Evolutionary conservation across 1,140 invertebrate species (phyloP).

Genomic region (Bicyclus anynana): DNA sequence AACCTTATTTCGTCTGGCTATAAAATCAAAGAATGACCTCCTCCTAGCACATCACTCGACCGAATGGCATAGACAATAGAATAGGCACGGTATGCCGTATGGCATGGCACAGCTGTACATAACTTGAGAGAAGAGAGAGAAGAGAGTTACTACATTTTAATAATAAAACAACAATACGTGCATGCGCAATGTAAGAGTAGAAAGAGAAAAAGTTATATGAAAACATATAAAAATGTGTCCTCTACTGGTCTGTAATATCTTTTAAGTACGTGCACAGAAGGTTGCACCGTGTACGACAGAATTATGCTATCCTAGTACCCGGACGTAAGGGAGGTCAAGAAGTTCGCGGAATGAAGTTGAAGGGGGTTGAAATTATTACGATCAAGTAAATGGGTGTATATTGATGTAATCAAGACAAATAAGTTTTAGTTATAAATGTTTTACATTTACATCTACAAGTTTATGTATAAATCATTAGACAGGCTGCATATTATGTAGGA

Average conservation of each 20-base stretch:
- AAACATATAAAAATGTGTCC: neutral
- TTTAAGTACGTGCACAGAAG: neutral
- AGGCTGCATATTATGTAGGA: no score
- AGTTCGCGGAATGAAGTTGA: no score
- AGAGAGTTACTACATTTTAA: conserved; percentile 5
- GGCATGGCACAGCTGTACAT: no score
- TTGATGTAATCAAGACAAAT: no score
- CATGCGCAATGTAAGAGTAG: neutral
- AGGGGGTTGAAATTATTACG: no score
- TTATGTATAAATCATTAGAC: no score
- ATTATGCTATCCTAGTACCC: conserved; percentile 44
- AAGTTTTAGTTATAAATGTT: no score
- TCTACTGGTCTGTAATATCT: neutral
- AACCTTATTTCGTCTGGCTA: conserved; percentile 3
- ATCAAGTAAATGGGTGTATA: no score
- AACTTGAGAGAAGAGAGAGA: no score
- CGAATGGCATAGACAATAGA: no score
- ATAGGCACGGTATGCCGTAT: no score
- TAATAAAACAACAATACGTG: neutral
- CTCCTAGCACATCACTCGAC: neutral
- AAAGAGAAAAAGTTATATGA: neutral
- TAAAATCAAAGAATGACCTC: neutral
- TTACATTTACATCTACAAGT: no score
- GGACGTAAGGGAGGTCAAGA: conserved; percentile 42
- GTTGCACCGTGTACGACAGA: neutral